Base-by-base conservation (phyloP, 2,888 invertebrate species). In the Metallyticus violacea region DNA sequence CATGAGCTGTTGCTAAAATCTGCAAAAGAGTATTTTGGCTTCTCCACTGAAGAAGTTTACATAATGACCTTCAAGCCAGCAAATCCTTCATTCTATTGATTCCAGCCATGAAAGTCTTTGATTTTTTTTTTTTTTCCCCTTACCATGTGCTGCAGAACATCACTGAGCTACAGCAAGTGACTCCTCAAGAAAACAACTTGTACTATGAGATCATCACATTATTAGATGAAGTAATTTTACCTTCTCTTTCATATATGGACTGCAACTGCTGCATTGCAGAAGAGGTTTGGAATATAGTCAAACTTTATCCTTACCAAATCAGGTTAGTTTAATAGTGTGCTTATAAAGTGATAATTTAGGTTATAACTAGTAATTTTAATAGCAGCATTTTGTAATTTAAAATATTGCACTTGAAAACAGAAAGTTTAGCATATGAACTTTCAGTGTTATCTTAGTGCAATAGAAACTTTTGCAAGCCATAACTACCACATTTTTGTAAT, bases 181-280 rank as follows among this genome's bases (percentile, higher is more conserved):
- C 88, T 90, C 3, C 90, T 89, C 7, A 88, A 6, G 92, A 91
- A 78, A 94, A 95, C 89, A 93, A 93, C 9, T 92, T 97, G 79
- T 97, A 97, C 91, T 95, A 96, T 90, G 97, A 98, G 88, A 95
- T 98, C 79, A 92, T 98, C 86, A 97, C 96, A 6, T 93, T 98
- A 81, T 92, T 99, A 87, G 99, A 99, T 91, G 95, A 97, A 80
- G 96, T 97, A 1, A 94, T 99, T 88, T 92, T 99, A 88, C 99
- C 99, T 0, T 95, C 98, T 0, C 93, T 99, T 27, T 97, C 98
- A 0, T 95, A 98, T 89, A 94, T 99, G 93, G 97, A 98, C 89
- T 97, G 97, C 89, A 99, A 99, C 92, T 99, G 98, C 91, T 97
- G 98, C 89, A 95, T 99, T 91, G 97, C 99, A 4, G 99, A 99